These are phyloP conservation scores for Drepana falcataria DNA, from an alignment of 2,888 invertebrate genomes.

Conservation along the genomic window DNA sequence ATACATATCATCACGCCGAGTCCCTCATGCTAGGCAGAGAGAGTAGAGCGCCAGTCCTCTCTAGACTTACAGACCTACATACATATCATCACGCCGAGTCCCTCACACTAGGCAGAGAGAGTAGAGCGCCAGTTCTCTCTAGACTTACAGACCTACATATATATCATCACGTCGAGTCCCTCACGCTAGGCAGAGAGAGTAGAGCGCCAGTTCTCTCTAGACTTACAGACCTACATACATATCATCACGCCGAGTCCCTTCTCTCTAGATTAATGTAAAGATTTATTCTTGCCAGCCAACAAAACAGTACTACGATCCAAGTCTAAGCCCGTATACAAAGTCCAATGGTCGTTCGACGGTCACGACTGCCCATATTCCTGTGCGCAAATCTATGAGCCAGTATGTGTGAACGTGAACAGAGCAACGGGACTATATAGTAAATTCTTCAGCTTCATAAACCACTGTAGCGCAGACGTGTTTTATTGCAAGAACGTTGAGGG, in stretches of 20 bases:
- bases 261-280: neutral
- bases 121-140: too few relatives aligned
- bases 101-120: too few relatives aligned
- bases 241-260: too few relatives aligned
- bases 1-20: too few relatives aligned
- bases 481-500: conserved; percentile 47
- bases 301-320: conserved; percentile 5
- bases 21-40: too few relatives aligned
- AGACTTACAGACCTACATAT: too few relatives aligned
- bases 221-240: too few relatives aligned
- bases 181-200: too few relatives aligned
- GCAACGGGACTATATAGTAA: conserved; percentile 36
- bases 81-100: too few relatives aligned
- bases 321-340: conserved; percentile 27
- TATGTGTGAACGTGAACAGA: conserved; percentile 43
- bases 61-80: too few relatives aligned
- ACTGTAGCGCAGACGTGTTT: conserved; percentile 44
- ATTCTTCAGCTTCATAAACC: conserved; percentile 46
- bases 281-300: neutral
- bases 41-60: too few relatives aligned
- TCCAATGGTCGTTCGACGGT: conserved; percentile 29
- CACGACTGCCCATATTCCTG: conserved; percentile 45
- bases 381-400: conserved; percentile 35
- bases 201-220: neutral
- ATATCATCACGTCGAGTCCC: too few relatives aligned